These are phyloP conservation scores for Encarsia formosa DNA, from an alignment of 2,888 invertebrate genomes.

Conservation along the genomic window DNA sequence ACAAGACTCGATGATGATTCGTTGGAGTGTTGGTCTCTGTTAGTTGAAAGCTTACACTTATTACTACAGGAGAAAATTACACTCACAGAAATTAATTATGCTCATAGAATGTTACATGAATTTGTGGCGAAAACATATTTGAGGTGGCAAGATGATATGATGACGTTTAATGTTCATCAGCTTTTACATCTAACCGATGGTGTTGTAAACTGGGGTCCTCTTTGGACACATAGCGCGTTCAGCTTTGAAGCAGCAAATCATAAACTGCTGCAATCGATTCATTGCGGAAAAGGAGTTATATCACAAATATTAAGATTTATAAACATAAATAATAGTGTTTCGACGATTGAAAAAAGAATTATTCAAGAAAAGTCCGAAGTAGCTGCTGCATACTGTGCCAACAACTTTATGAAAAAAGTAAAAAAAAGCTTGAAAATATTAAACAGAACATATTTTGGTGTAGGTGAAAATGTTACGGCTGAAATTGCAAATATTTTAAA, in stretches of 20 bases:
- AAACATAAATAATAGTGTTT: background rate
- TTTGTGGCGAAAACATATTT: conserved; percentile 13
- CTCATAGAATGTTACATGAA: conserved; percentile 7
- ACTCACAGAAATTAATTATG: conserved; percentile 21
- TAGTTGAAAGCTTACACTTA: conserved; percentile 3
- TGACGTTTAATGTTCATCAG: conserved; percentile 28
- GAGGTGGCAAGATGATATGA: conserved; percentile 4
- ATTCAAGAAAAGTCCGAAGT: background rate
- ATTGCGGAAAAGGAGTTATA: conserved; percentile 20
- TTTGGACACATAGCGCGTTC: conserved; percentile 29
- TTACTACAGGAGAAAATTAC: conserved; percentile 6
- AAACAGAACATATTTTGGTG: conserved; percentile 4
- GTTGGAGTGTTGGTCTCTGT: conserved; percentile 2
- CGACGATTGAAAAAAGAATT: background rate
- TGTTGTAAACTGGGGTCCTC: conserved; percentile 30
- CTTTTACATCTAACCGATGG: conserved; percentile 26
- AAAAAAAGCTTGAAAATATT: background rate
- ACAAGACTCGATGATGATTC: background rate
- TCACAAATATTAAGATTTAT: conserved; percentile 16
- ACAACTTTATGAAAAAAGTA: background rate
- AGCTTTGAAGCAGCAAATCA: conserved; percentile 26
- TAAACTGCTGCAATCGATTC: conserved; percentile 13
- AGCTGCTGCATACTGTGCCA: background rate
- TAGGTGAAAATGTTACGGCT: background rate
- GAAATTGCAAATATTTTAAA: background rate